These are phyloP conservation scores for Catajapyx aquilonaris DNA, from an alignment of 1,140 invertebrate species.

Conservation along the genomic window DNA sequence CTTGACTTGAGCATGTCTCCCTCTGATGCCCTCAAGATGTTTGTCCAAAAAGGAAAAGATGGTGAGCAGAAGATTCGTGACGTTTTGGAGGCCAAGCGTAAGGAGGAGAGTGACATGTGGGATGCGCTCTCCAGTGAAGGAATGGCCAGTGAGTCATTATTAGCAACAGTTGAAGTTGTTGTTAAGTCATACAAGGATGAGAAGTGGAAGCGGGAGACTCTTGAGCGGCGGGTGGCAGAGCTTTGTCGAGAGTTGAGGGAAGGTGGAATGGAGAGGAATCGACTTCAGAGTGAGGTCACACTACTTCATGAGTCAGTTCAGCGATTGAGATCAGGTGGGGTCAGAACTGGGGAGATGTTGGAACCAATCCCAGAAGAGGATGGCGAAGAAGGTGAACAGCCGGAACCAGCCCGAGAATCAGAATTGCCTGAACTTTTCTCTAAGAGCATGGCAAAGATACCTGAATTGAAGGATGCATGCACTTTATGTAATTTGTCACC, in stretches of 20 bases:
- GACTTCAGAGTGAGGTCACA: not conserved
- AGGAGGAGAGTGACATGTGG: too few relatives aligned
- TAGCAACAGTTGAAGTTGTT: slow-evolving; percentile 18
- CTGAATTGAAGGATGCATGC: too few relatives aligned
- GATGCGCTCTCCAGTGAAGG: too few relatives aligned
- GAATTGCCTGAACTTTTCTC: too few relatives aligned
- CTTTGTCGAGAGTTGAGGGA: slow-evolving; percentile 19
- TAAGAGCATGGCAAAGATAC: too few relatives aligned
- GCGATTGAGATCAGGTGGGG: not conserved
- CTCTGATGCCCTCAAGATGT: too few relatives aligned
- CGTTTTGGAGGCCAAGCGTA: too few relatives aligned
- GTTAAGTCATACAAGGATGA: slow-evolving; percentile 18
- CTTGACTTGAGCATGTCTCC: too few relatives aligned
- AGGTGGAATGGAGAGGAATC: slow-evolving; percentile 4
- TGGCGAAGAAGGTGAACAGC: not conserved
- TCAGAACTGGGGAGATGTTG: not conserved
- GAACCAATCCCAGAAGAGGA: not conserved
- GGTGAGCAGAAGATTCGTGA: too few relatives aligned
- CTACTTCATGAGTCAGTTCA: not conserved
- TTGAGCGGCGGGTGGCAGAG: slow-evolving; percentile 21
- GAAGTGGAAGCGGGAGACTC: slow-evolving; percentile 20
- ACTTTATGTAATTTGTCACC: not conserved
- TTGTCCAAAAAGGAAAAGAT: too few relatives aligned
- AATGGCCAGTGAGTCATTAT: too few relatives aligned
- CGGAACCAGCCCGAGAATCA: too few relatives aligned